Evolutionary conservation across 1,140 invertebrate species (phyloP).

Genomic region (Rhagoletis zephyria): DNA sequence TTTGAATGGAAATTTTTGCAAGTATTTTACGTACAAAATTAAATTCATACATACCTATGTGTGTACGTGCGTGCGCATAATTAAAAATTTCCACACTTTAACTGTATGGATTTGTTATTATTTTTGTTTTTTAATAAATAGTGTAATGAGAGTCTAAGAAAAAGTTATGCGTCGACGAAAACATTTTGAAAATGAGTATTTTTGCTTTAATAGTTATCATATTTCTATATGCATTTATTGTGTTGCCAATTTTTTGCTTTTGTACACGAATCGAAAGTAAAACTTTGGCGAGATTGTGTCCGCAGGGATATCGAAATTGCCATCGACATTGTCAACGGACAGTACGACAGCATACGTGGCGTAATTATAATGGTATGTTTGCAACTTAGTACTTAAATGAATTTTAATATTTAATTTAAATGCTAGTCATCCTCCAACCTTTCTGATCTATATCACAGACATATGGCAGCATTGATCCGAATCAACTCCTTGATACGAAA

Average conservation of each 20-base stretch:
- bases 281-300: conserved; percentile 64
- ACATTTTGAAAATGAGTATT: background rate
- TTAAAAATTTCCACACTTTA: no score
- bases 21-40: background rate
- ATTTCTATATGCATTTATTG: conserved; percentile 30
- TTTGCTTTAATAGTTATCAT: background rate
- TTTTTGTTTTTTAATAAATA: background rate
- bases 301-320: conserved; percentile 24
- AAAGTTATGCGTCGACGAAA: background rate
- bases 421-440: no score
- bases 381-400: no score
- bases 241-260: conserved; percentile 64
- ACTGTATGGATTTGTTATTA: background rate
- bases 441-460: no score
- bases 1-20: background rate
- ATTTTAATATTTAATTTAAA: no score
- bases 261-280: conserved; percentile 64
- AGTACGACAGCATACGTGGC: background rate
- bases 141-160: background rate
- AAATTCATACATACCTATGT: no score
- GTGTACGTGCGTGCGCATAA: no score
- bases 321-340: background rate
- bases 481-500: no score
- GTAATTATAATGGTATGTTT: conserved; percentile 13
- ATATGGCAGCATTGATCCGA: no score